Evolutionary conservation across 2,797 vertebrate genomes (phyloP), one percentile per base, ranked within the genome.

Genomic region (Hydrolagus colliei): DNA sequence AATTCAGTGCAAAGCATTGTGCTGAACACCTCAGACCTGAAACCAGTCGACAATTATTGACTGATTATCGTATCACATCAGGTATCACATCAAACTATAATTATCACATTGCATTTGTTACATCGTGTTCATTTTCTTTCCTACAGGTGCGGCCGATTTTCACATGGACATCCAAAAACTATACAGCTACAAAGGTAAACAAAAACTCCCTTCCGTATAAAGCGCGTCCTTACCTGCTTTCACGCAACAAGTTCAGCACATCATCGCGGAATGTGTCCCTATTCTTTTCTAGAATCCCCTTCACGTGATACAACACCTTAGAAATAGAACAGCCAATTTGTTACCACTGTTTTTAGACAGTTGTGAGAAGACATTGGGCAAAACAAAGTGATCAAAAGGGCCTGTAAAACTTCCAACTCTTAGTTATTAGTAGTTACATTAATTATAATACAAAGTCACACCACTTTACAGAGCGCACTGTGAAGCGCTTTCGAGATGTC

Each of bases 191-290:
- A 52, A 52, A 52, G 41, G 41, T 52, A 52, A 52, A 52, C 6
- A 6, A 3, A 3, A 52, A 52, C 1, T 52, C 41, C 0, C 35
- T 68, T 0, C 0, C 11, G 16, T 4, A 16, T 76, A 67, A 1
- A 86, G 5, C 10, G 75, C n/a, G 77, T 61, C 74, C 87, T 63
- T 86, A 98, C 97, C 96, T 95, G 95, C 97, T 99, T 89, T 99
- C 97, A 86, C 95, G 94, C 85, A 99, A 91, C 88, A 98, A 89
- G 89, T 98, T 97, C 85, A 99, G 95, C 86, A 98, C 93, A 89
- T 99, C 97, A 0, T 99, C 97, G 88, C 98, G 93, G 89, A 99
- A 99, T 11, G 97, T 97, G 87, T 99, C 97, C 87, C 97, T 93
- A 92, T 99, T 99, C 91, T 98, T 99, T 94, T 98, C 97, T 92